Evolutionary conservation across 2,888 invertebrate species (phyloP).

Genomic region (Cenopis cana): DNA sequence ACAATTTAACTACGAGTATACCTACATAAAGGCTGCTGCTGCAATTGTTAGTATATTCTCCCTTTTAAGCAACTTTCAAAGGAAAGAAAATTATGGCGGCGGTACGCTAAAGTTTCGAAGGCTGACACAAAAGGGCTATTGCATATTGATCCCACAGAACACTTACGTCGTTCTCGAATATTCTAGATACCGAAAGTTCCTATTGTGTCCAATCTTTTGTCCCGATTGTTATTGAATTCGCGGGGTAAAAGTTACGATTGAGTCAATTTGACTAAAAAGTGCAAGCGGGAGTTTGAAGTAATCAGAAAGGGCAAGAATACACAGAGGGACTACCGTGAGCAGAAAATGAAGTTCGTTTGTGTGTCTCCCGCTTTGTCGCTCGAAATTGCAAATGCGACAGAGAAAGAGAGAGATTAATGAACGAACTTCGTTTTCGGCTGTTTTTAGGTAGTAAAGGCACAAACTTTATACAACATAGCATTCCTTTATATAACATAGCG

Average conservation of each 20-base stretch:
- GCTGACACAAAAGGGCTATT: background rate
- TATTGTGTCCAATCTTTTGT: slow-evolving; percentile 39
- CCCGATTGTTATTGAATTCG: slow-evolving; percentile 35
- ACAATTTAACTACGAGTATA: too few species aligned
- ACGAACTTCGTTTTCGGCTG: too few species aligned
- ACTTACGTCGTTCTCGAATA: slow-evolving; percentile 18
- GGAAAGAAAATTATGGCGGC: slow-evolving; percentile 1
- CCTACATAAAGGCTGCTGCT: too few species aligned
- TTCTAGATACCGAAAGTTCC: slow-evolving; percentile 27
- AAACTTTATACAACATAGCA: too few species aligned
- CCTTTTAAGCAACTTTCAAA: slow-evolving; percentile 22
- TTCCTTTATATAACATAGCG: too few species aligned
- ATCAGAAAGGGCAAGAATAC: background rate
- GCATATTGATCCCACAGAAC: background rate
- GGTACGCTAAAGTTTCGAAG: slow-evolving; percentile 6
- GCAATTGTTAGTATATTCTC: slow-evolving; percentile 7
- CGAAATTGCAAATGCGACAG: too few species aligned
- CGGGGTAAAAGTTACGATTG: slow-evolving; percentile 17
- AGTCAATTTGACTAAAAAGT: slow-evolving; percentile 17
- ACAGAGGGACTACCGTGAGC: too few species aligned
- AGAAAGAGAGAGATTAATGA: too few species aligned
- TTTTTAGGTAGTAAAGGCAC: too few species aligned
- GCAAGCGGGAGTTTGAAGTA: slow-evolving; percentile 9
- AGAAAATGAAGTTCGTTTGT: too few species aligned
- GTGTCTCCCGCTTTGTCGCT: too few species aligned